Percentiles rank a stretch among this genome's conserved stretches.
These are phyloP conservation scores for Phoenicopterus ruber DNA, from an alignment of 2,113 vertebrate genomes.

Conservation along the genomic window DNA sequence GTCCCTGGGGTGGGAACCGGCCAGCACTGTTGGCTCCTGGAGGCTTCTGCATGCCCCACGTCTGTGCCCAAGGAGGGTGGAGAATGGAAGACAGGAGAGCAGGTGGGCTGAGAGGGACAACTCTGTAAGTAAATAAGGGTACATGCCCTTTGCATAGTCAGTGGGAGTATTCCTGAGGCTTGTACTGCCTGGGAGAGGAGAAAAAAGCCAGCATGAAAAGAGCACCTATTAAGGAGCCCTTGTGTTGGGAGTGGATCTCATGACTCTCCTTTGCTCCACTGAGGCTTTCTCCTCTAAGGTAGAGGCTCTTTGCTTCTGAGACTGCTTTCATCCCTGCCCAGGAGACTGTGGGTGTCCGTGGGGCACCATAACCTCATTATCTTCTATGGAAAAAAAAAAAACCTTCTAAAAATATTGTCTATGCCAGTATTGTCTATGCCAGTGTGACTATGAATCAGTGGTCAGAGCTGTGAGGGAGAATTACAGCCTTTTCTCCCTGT, in stretches of 20 bases:
- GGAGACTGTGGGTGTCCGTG: background rate
- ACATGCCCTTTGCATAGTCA: background rate
- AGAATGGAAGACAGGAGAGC: background rate
- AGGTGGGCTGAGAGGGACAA: background rate
- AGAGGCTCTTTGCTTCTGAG: background rate
- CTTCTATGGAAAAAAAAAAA: background rate
- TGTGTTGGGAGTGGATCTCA: background rate
- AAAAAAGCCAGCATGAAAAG: background rate
- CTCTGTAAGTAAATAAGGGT: background rate
- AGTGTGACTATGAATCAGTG: constrained; percentile 54
- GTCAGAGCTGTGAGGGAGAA: background rate
- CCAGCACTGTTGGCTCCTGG: background rate
- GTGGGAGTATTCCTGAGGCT: background rate
- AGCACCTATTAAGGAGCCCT: background rate
- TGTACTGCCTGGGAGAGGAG: background rate
- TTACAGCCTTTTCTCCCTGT: background rate
- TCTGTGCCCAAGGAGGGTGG: background rate
- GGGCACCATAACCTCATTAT: constrained; percentile 1
- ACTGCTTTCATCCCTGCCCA: constrained; percentile 25
- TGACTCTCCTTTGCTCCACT: background rate
- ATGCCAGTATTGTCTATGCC: constrained; percentile 13
- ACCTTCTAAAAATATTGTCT: constrained; percentile 37
- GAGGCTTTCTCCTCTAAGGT: constrained; percentile 18
- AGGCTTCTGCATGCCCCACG: background rate
- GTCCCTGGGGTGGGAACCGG: background rate